Evolutionary conservation across 2,113 vertebrate species (phyloP).

Genomic region (Ochotona curzoniae): DNA sequence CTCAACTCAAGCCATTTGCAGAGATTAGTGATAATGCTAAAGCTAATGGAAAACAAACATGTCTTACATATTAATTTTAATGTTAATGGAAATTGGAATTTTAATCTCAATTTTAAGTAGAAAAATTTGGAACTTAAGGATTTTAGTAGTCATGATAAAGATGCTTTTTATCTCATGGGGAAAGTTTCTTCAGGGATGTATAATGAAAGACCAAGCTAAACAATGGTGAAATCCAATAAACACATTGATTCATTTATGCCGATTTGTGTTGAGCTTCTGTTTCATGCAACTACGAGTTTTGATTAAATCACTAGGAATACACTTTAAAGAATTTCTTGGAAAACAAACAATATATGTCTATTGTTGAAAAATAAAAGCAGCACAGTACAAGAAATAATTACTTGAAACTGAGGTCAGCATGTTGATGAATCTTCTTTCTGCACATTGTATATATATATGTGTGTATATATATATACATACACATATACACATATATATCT

Average conservation of each 20-base stretch:
- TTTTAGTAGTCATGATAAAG: neutral
- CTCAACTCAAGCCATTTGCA: neutral
- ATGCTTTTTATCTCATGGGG: neutral
- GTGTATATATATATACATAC: no score
- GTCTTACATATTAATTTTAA: neutral
- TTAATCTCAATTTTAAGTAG: neutral
- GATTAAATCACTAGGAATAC: neutral
- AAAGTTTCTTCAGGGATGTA: neutral
- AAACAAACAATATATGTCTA: neutral
- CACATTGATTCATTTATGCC: neutral
- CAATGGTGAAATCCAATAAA: neutral
- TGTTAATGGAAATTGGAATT: neutral
- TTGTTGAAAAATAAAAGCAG: constrained; percentile 22
- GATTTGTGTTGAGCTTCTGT: neutral
- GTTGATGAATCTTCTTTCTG: neutral
- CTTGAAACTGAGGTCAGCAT: neutral
- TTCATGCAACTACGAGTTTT: neutral
- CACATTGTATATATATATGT: neutral
- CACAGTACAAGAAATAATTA: neutral
- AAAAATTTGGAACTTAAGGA: neutral
- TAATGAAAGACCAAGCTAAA: neutral
- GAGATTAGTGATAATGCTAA: neutral
- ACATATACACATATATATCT: neutral
- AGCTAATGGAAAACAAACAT: neutral
- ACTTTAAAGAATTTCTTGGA: neutral